phyloP scores from a whole-genome alignment of 2,888 invertebrate species.

The Alcis repandata region DNA sequence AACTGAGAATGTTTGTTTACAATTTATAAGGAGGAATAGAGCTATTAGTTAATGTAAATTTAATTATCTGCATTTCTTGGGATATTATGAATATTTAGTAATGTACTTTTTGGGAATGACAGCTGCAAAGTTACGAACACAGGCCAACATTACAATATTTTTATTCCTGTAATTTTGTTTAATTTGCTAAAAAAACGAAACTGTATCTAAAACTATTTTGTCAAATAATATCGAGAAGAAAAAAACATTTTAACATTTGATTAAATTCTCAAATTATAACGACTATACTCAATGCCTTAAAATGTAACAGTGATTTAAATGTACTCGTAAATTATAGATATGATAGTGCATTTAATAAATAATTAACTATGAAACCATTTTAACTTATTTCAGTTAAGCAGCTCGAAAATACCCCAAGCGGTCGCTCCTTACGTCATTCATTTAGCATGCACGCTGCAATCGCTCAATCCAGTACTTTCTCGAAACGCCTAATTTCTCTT shows the following conservation, averaged over 20 bases:
- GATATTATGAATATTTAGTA: not conserved
- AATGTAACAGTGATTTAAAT: slow-evolving; percentile 4
- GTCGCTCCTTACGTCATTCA: slow-evolving; percentile 52
- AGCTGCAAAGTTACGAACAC: no score
- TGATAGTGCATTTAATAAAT: no score
- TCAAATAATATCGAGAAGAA: no score
- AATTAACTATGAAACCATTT: not conserved
- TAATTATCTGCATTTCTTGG: not conserved
- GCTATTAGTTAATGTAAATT: no score
- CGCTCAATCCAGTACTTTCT: slow-evolving; percentile 65
- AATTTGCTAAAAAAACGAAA: no score
- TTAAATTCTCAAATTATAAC: no score
- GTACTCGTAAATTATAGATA: no score
- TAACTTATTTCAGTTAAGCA: slow-evolving; percentile 8
- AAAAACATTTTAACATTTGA: no score
- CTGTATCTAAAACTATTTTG: no score
- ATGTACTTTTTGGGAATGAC: no score
- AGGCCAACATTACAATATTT: no score
- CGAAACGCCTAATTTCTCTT: slow-evolving; percentile 70
- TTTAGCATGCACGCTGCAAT: slow-evolving; percentile 65
- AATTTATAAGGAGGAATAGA: not conserved
- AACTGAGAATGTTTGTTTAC: not conserved
- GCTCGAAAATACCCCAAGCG: not conserved
- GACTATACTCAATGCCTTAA: not conserved
- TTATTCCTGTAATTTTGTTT: no score